A percentile compares a stretch with the other conserved stretches of the same genome.
phyloP scores from a whole-genome alignment of 2,113 vertebrate species.

The Coptodon rendalli region DNA sequence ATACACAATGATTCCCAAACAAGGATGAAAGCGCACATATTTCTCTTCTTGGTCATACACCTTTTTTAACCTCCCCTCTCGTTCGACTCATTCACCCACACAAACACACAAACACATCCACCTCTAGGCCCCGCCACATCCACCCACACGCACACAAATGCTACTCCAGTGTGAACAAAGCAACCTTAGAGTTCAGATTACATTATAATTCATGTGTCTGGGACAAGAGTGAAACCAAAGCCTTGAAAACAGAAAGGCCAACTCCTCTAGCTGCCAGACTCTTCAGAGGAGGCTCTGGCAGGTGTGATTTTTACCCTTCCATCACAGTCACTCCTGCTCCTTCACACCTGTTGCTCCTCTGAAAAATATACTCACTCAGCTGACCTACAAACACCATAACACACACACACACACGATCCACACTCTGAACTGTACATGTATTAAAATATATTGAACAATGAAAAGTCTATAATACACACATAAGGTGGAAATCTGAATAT shows the following conservation, averaged over 20 bases:
- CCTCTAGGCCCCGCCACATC: slow-evolving; percentile 11
- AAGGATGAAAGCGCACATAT: not conserved
- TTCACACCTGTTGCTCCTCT: slow-evolving; percentile 65
- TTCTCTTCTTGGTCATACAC: not conserved
- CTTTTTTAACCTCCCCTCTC: not conserved
- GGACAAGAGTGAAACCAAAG: not conserved
- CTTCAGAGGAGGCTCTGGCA: slow-evolving; percentile 38
- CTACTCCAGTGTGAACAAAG: not conserved
- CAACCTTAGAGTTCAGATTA: slow-evolving; percentile 11
- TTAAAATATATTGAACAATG: not conserved
- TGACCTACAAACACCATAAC: slow-evolving; percentile 19
- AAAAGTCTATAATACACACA: not conserved
- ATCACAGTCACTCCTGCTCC: slow-evolving; percentile 1
- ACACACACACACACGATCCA: not conserved
- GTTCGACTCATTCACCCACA: slow-evolving; percentile 26
- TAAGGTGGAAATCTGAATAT: not conserved
- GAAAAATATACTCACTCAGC: slow-evolving; percentile 40
- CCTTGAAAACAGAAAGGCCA: slow-evolving; percentile 23
- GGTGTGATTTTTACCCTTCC: slow-evolving; percentile 20
- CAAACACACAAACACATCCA: slow-evolving; percentile 25
- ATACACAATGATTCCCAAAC: not conserved
- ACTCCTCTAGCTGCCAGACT: slow-evolving; percentile 19
- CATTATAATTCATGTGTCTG: slow-evolving; percentile 9
- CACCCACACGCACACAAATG: not conserved
- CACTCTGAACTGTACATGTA: not conserved